Evolutionary conservation across 1,140 invertebrate genomes (phyloP), one percentile per base, ranked within the genome.

Genomic region (Drosophila kurseongensis): DNA sequence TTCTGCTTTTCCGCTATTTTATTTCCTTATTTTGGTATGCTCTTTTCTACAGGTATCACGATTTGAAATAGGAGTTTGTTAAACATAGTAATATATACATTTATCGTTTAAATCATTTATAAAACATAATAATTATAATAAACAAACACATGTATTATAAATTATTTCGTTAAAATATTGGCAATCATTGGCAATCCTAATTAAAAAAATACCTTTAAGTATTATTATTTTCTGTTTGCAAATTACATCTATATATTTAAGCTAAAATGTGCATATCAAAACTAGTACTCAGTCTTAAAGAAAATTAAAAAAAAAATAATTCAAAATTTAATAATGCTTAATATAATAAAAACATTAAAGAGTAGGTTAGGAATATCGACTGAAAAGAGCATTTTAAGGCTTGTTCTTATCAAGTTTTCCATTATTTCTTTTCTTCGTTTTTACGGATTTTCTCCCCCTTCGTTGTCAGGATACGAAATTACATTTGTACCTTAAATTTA

Each of bases 401-500:
- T 18, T 35, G 65, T 35, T 35, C 18, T 27, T 2, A 10, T 8
- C 9, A 13, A n/a, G 13, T 14, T 42, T 65, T 32, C 9, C 48
- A 7, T 42, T 72, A 14, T 55, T 48, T 65, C 52, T 16, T 16
- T 16, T 47, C 27, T 45, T 59, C 38, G 55, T 57, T 42, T 63
- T 41, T 69, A 9, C 14, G 12, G 36, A 32, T 36, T 71, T 71
- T 58, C 44, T 45, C 29, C 1, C 29, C 65, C 27, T 35, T 35
- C 65, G 67, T 71, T 71, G 66, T 60, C 55, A 63, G 84, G 79
- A 67, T 57, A 89, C 84, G 67, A 88, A 88, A 86, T 82, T 88
- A 86, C 83, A 89, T 89, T 88, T 88, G 80, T 89, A 80, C 62
- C 84, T 88, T 83, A 89, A 88, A 88, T 88, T 88, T 88, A 88